A percentile compares a stretch with the other conserved stretches of the same genome.
Conservation (phyloP, 2,888 invertebrate genomes). For the Auanema sp. region DNA sequence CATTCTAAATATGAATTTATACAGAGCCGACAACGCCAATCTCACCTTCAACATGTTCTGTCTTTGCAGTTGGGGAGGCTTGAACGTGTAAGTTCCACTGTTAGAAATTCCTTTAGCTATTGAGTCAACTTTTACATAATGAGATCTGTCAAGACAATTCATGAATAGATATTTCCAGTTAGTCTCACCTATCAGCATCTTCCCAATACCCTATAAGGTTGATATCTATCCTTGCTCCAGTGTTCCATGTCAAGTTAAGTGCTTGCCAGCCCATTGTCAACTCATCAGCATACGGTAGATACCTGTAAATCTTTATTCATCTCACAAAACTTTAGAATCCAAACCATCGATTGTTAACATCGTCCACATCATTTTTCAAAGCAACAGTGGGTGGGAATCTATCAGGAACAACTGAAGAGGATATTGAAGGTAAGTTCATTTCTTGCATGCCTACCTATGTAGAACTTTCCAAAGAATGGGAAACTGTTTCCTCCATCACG, state of each 20-base stretch:
- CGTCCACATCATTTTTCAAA: slow-evolving; percentile 48
- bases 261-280: slow-evolving; percentile 48
- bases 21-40: background rate
- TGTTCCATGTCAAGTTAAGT: slow-evolving; percentile 56
- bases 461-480: slow-evolving; percentile 60
- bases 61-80: slow-evolving; percentile 38
- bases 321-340: background rate
- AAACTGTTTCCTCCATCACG: slow-evolving; percentile 62
- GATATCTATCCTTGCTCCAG: slow-evolving; percentile 59
- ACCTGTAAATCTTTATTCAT: slow-evolving; percentile 16
- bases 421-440: background rate
- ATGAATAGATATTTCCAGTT: background rate
- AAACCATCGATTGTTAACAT: slow-evolving; percentile 45
- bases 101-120: slow-evolving; percentile 49
- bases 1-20: slow-evolving; percentile 25
- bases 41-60: slow-evolving; percentile 32
- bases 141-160: slow-evolving; percentile 26
- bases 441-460: slow-evolving; percentile 45
- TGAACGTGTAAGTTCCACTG: slow-evolving; percentile 47
- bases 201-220: slow-evolving; percentile 61
- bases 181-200: slow-evolving; percentile 42
- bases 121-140: slow-evolving; percentile 45
- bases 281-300: slow-evolving; percentile 44
- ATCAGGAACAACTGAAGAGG: slow-evolving; percentile 42
- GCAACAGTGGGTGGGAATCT: slow-evolving; percentile 43